phyloP scores from a whole-genome alignment of 2,888 invertebrate species.

The Myathropa florea region DNA sequence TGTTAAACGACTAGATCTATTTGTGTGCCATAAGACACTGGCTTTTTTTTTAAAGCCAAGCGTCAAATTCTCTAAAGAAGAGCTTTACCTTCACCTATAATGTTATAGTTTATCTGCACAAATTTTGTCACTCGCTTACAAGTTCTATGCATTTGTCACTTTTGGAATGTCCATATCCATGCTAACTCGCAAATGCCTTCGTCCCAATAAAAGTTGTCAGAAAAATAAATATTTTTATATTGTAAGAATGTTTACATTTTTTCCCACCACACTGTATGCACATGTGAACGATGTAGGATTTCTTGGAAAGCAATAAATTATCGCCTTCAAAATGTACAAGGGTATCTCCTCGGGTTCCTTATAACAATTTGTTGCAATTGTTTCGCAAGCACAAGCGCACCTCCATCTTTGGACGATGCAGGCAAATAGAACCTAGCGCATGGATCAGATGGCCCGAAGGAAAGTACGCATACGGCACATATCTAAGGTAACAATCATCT shows the following conservation, averaged over 20 bases:
- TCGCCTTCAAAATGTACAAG: slow-evolving; percentile 7
- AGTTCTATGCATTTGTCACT: too few relatives aligned
- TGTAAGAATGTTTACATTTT: neutral
- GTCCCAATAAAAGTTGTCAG: too few relatives aligned
- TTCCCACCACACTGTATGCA: neutral
- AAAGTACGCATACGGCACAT: neutral
- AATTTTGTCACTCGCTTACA: too few relatives aligned
- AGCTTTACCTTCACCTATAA: too few relatives aligned
- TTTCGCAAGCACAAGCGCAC: neutral
- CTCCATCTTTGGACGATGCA: neutral
- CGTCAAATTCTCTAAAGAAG: too few relatives aligned
- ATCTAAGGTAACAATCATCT: slow-evolving; percentile 35
- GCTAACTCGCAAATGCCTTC: too few relatives aligned
- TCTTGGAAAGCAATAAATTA: neutral
- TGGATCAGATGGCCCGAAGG: neutral
- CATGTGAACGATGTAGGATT: neutral
- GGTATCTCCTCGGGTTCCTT: neutral
- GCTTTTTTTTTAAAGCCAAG: too few relatives aligned
- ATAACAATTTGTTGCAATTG: slow-evolving; percentile 33
- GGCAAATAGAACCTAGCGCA: neutral
- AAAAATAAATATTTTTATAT: too few relatives aligned
- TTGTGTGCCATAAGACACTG: too few relatives aligned
- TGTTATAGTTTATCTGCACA: too few relatives aligned
- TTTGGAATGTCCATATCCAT: too few relatives aligned
- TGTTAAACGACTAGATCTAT: too few relatives aligned